Conservation (phyloP, 1,140 invertebrate genomes). For the Plectrocnemia conspersa region DNA sequence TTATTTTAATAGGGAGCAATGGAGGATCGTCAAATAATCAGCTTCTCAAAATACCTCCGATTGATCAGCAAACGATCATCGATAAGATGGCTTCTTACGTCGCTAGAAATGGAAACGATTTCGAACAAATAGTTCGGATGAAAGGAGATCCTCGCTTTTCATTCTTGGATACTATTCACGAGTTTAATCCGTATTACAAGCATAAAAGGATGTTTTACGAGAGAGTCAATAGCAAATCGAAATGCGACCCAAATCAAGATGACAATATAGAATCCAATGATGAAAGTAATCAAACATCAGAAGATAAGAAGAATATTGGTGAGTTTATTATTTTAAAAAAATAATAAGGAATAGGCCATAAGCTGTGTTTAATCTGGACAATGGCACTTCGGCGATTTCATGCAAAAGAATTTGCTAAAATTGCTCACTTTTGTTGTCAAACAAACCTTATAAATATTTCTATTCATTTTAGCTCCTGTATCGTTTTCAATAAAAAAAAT, state of each 20-base stretch:
- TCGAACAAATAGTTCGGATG: conserved; percentile 80
- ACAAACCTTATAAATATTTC: background rate
- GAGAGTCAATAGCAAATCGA: conserved; percentile 21
- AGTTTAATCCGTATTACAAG: conserved; percentile 73
- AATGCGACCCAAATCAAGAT: background rate
- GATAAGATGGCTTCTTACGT: conserved; percentile 96
- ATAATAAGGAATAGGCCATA: too few species aligned
- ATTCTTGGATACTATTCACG: conserved; percentile 69
- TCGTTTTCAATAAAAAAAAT: conserved; percentile 78
- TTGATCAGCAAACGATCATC: conserved; percentile 80
- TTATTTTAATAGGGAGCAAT: conserved; percentile 1
- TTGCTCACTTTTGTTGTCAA: background rate
- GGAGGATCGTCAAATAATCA: conserved; percentile 37
- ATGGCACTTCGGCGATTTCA: too few species aligned
- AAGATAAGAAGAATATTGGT: conserved; percentile 16
- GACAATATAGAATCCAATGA: conserved; percentile 7
- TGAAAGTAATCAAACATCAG: background rate
- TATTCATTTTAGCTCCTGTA: conserved; percentile 55
- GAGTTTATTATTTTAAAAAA: conserved; percentile 4
- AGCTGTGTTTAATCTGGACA: too few species aligned
- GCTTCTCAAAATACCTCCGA: conserved; percentile 62
- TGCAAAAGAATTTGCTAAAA: too few species aligned
- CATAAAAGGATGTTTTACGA: conserved; percentile 48
- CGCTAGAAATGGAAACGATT: conserved; percentile 87
- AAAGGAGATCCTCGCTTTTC: conserved; percentile 83